phyloP scores from a whole-genome alignment of 2,797 vertebrate genomes.

The Gymnocypris eckloni region DNA sequence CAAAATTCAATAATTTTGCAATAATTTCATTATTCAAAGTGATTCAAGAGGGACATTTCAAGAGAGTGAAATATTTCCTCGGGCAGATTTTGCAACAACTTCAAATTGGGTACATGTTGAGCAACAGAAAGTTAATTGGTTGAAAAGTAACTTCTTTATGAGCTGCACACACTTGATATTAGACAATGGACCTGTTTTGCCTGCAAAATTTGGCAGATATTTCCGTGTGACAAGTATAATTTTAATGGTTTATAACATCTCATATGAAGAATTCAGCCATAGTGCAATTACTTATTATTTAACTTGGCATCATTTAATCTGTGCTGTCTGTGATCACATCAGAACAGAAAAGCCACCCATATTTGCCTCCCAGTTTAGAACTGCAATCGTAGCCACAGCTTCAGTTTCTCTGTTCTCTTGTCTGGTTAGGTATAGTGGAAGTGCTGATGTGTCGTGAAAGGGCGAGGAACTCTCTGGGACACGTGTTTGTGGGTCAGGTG shows the following conservation, averaged over 20 bases:
- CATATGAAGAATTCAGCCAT: background rate
- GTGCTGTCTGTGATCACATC: background rate
- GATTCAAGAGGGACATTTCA: background rate
- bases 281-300: background rate
- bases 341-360: background rate
- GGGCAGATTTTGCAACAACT: background rate
- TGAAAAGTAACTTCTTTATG: background rate
- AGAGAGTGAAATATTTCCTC: background rate
- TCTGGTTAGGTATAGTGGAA: constrained; percentile 86
- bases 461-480: constrained; percentile 89
- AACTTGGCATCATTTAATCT: background rate
- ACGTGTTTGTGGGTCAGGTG: constrained; percentile 90
- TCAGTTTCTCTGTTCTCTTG: background rate
- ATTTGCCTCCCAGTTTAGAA: background rate
- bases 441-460: constrained; percentile 88
- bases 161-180: background rate
- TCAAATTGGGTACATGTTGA: background rate
- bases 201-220: background rate
- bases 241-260: background rate
- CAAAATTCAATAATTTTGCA: too few relatives aligned
- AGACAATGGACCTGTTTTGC: background rate
- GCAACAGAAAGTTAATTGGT: background rate
- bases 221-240: background rate
- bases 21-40: too few relatives aligned
- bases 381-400: background rate